A percentile compares a stretch with the other conserved stretches of the same genome.
Evolutionary conservation across 2,113 vertebrate genomes (phyloP).

Genomic region (Hiodon alosoides): DNA sequence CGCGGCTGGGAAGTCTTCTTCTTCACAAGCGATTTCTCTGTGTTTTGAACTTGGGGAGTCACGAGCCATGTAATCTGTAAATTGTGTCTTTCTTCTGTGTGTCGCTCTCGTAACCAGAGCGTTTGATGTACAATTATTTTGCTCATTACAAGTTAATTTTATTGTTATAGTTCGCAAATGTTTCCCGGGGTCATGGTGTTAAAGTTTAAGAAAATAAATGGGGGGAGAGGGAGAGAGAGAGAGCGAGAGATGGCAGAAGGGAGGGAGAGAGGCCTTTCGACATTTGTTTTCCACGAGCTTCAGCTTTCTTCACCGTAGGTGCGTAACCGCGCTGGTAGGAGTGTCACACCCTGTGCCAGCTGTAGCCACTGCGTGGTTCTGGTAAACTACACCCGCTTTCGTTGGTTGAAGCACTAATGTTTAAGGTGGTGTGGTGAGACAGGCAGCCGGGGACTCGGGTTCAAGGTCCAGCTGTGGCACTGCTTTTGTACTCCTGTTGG

Average conservation of each 20-base stretch:
- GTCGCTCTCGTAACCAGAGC: slow-evolving; percentile 26
- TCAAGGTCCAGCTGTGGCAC: too few species aligned
- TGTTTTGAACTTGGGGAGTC: slow-evolving; percentile 34
- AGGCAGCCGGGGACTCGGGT: too few species aligned
- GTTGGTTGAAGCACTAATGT: too few species aligned
- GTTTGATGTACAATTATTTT: slow-evolving; percentile 37
- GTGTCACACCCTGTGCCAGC: too few species aligned
- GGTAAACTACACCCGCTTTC: too few species aligned
- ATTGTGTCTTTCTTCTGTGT: slow-evolving; percentile 31
- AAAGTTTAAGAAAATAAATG: slow-evolving; percentile 22
- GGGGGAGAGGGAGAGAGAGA: not conserved
- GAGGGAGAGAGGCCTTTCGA: not conserved
- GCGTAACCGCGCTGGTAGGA: not conserved
- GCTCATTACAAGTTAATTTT: slow-evolving; percentile 36
- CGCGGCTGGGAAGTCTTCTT: slow-evolving; percentile 20
- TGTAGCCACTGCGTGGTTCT: too few species aligned
- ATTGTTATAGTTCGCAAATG: slow-evolving; percentile 35
- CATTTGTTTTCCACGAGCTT: not conserved
- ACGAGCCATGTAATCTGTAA: slow-evolving; percentile 34
- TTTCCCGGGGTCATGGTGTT: slow-evolving; percentile 33
- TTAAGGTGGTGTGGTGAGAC: too few species aligned
- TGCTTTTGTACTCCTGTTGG: too few species aligned
- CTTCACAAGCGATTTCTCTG: slow-evolving; percentile 24
- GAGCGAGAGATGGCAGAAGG: slow-evolving; percentile 9
- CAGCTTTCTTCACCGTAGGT: not conserved